phyloP scores from a whole-genome alignment of 1,140 invertebrate genomes.

The Brachionus rotundiformis region DNA sequence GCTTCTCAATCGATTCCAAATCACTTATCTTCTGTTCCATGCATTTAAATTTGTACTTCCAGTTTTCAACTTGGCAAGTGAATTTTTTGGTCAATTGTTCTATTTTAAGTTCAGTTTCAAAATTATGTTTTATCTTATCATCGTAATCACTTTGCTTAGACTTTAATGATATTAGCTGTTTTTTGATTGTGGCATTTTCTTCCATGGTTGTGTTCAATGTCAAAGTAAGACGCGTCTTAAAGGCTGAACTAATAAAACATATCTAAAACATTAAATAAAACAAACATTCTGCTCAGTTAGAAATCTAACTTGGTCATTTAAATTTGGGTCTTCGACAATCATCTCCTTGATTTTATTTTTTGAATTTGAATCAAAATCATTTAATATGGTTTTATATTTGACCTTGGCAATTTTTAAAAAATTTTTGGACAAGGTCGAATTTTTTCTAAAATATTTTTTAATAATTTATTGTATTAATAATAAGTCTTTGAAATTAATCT shows the following conservation, averaged over 20 bases:
- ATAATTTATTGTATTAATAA: too few species aligned
- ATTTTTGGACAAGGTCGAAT: too few species aligned
- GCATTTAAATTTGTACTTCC: conserved; percentile 7
- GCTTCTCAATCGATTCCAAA: not conserved
- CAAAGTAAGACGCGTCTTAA: not conserved
- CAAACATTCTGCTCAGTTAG: not conserved
- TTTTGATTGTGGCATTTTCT: not conserved
- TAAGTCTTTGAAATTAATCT: too few species aligned
- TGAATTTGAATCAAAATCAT: not conserved
- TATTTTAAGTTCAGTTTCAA: not conserved
- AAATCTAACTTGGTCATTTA: not conserved
- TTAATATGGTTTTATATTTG: not conserved
- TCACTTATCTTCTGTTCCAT: conserved; percentile 1
- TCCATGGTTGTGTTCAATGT: not conserved
- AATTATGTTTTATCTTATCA: not conserved
- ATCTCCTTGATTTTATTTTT: not conserved
- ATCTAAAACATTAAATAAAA: not conserved
- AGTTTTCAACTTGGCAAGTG: conserved; percentile 4
- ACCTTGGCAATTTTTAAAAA: not conserved
- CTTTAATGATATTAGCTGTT: not conserved
- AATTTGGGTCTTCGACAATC: not conserved
- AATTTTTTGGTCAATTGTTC: not conserved
- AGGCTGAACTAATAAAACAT: not conserved
- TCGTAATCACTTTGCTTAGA: not conserved
- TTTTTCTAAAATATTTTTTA: too few species aligned